Evolutionary conservation across 2,888 invertebrate species (phyloP).

Genomic region (Cosmia trapezina): DNA sequence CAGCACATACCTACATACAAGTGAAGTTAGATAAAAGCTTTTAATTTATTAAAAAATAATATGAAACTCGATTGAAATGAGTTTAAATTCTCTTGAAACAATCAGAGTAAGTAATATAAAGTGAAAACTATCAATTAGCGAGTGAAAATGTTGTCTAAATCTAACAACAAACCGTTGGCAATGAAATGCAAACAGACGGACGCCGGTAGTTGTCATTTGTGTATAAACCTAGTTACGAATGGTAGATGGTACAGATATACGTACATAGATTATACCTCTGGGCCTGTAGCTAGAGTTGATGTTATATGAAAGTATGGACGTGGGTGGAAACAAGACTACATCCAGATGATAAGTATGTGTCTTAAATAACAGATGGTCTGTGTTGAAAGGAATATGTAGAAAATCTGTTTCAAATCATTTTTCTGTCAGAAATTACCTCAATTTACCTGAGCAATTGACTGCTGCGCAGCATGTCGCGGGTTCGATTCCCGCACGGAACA

Average conservation of each 20-base stretch:
- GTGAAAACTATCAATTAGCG: slow-evolving; percentile 38
- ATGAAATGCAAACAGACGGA: slow-evolving; percentile 64
- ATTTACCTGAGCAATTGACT: too few species aligned
- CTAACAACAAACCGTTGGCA: slow-evolving; percentile 52
- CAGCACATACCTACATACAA: too few species aligned
- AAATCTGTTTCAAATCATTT: not conserved
- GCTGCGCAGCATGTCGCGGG: too few species aligned
- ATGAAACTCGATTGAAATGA: not conserved
- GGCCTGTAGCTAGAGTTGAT: not conserved
- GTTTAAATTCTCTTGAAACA: slow-evolving; percentile 4
- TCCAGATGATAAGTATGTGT: not conserved
- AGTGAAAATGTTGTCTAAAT: slow-evolving; percentile 43
- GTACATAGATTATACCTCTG: not conserved
- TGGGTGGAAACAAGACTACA: not conserved
- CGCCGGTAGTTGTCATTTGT: slow-evolving; percentile 41
- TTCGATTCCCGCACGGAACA: too few species aligned
- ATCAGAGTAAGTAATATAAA: slow-evolving; percentile 18
- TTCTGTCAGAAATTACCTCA: too few species aligned
- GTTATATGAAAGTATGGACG: not conserved
- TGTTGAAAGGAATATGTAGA: not conserved
- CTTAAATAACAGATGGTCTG: not conserved
- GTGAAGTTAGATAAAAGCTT: too few species aligned
- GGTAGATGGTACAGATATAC: not conserved
- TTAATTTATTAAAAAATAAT: too few species aligned
- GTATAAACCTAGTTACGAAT: slow-evolving; percentile 4